Evolutionary conservation across 1,140 invertebrate genomes (phyloP), one percentile per base, ranked within the genome.

Genomic region (Bilobella aurantiaca): DNA sequence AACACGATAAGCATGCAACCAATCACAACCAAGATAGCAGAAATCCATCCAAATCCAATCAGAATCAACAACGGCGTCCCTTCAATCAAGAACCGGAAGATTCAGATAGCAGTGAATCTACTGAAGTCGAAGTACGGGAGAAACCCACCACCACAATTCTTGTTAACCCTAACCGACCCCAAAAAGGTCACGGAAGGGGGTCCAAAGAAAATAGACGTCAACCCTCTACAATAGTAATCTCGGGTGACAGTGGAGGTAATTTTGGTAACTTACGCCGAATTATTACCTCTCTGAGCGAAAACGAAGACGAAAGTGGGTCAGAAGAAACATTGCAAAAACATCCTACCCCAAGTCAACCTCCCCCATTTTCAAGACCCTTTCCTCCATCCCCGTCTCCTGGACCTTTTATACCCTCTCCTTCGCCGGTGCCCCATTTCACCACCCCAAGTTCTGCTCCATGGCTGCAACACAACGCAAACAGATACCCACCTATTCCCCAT

Each of bases 201-300:
- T 42, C 46, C 58, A 1, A 14, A 46, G 2, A 47, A 46, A n/a
- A n/a, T n/a, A n/a, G n/a, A 18, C 28, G 62, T 27, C 32, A 58
- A 58, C 34, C 37, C 21, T 57, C 58, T n/a, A 68, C 64, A 1
- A 67, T 67, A 29, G 60, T 72, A 3, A 72, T 72, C 25, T 30
- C 42, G n/a, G 67, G 66, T 37, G 64, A 65, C 23, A 67, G 66
- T 53, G 62, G 25, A 18, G 14, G 57, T 49, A 62, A 72, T 42
- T 42, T 72, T 18, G 65, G 61, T 21, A 63, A 72, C 12, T 34
- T 72, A 5, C 63, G 62, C 3, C 63, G 64, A 31, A 72, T 72
- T 18, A 68, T 72, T 30, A 72, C 66, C 8, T 58, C 57, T 14
- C 29, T 28, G 21, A 58, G 46, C 3, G 12, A 3, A 21, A 23